Percentiles rank a stretch among this genome's conserved stretches.
Conservation (phyloP, 64 coral and sea anemone species). For the Platygyra sinensis region DNA sequence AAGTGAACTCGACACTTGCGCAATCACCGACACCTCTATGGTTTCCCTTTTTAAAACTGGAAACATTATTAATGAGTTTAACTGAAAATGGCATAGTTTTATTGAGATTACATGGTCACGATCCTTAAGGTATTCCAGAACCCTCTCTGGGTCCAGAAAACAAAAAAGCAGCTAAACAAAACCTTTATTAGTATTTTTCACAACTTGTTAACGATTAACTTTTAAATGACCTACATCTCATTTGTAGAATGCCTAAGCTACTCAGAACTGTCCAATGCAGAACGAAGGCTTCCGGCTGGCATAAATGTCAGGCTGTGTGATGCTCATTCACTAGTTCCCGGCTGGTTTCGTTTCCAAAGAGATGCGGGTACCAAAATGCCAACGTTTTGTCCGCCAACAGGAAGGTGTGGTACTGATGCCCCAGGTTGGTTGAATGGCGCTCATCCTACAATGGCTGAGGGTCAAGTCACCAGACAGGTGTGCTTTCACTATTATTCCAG, state of each 20-base stretch:
- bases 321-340: neutral
- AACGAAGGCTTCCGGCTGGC: neutral
- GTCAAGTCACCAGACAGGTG: neutral
- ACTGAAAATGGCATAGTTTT: no score
- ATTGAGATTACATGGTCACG: no score
- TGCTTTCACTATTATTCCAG: neutral
- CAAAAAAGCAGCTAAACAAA: no score
- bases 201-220: no score
- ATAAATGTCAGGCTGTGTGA: neutral
- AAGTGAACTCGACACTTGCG: no score
- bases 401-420: neutral
- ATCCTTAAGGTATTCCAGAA: no score
- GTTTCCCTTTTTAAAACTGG: no score
- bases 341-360: slow-evolving; percentile 25
- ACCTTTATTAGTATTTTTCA: no score
- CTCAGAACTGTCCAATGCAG: neutral
- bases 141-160: no score
- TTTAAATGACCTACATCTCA: neutral
- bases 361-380: slow-evolving; percentile 23
- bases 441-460: slow-evolving; percentile 12
- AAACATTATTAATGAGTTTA: no score
- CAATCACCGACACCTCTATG: no score
- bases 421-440: slow-evolving; percentile 8
- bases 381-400: neutral
- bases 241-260: neutral